Conservation (phyloP, 2,113 vertebrate species). For the Alexandromys fortis region DNA sequence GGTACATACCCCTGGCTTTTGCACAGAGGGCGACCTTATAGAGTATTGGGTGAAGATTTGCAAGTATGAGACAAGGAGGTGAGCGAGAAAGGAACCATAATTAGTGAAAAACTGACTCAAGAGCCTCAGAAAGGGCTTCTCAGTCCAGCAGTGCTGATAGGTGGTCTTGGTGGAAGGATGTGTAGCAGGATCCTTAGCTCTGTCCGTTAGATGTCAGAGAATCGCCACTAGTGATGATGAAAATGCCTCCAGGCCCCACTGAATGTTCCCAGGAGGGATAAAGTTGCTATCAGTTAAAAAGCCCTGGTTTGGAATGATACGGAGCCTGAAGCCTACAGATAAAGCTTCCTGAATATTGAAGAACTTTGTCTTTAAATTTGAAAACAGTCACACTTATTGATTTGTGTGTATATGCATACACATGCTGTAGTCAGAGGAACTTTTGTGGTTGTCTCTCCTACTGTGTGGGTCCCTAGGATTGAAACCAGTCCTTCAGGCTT, state of each 20-base stretch:
- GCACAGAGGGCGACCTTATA: not conserved
- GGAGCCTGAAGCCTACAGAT: not conserved
- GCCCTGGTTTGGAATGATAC: not conserved
- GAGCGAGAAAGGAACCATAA: not conserved
- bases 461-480: not conserved
- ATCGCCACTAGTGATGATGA: not conserved
- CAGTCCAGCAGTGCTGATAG: not conserved
- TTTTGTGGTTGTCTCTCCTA: not conserved
- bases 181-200: not conserved
- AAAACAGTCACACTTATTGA: not conserved
- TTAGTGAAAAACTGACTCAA: not conserved
- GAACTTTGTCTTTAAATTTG: not conserved
- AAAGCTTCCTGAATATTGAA: not conserved
- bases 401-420: not conserved
- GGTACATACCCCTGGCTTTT: not conserved
- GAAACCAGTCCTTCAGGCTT: not conserved
- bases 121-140: not conserved
- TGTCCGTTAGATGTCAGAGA: not conserved
- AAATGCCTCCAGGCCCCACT: not conserved
- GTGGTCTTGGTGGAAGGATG: not conserved
- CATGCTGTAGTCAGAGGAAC: not conserved
- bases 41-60: not conserved
- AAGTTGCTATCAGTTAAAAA: not conserved
- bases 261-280: not conserved
- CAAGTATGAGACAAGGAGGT: not conserved